Base-by-base conservation (phyloP, 2,113 vertebrate genomes). In the Fregetta grallaria region DNA sequence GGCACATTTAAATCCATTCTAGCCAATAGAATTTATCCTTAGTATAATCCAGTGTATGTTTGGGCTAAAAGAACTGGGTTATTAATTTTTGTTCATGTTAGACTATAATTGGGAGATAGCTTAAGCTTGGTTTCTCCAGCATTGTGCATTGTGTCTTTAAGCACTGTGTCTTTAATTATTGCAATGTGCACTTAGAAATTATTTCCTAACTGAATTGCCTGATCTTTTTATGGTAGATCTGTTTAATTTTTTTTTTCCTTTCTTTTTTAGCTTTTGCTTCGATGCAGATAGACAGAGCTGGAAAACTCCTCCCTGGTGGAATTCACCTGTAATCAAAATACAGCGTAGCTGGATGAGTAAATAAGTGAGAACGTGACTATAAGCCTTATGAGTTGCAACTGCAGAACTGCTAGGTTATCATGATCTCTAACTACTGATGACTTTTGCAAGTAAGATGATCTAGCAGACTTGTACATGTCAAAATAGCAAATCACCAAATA, bases 381-480 rank as follows among this genome's bases (percentile, higher is more conserved):
- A 34, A 11, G 25, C 29, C 22, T 67, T 52, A 68, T 2, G 12
- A 40, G 20, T 4, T 52, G 34, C 55, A 63, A 29, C 15, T 53
- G 67, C 55, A 75, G 44, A 45, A 50, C 32, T 73, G 34, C 23
- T 56, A 53, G 55, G 34, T 58, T 67, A 10, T 21, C 26, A 40
- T 40, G 22, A 36, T 42, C 58, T 68, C 49, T 47, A 62, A 47
- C 32, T 61, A 62, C 36, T n/a, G 34, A 73, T 36, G 21, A 34
- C 15, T 88, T 79, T 11, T 58, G 59, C 42, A 68, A 62, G 29
- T 27, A 45, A 62, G 52, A 80, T 56, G 36, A 72, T n/a, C 21
- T 61, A 34, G 16, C 1, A 1, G 55, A 79, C 17, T 70, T 65
- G 15, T 38, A 52, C 1, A 0, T 50, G 36, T 40, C 29, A 52